A percentile compares a stretch with the other conserved stretches of the same genome.
These are phyloP conservation scores for Digitonthophagus gazella DNA, from an alignment of 2,888 invertebrate species.

Conservation along the genomic window DNA sequence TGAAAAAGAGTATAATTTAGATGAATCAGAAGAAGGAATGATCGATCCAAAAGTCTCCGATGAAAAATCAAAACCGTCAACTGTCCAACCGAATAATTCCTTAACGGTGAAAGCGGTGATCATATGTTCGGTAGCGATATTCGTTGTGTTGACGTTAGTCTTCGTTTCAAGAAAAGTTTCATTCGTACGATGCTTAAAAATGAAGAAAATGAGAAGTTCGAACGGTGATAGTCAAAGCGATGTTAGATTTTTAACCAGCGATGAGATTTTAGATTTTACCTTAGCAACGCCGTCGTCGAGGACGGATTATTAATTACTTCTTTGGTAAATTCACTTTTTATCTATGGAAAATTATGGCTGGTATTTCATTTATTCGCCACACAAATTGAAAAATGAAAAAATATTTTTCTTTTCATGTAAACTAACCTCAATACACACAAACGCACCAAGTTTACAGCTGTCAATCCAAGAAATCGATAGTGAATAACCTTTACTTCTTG, in stretches of 20 bases:
- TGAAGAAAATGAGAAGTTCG: constrained; percentile 31
- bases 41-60: not conserved
- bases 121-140: constrained; percentile 18
- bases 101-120: constrained; percentile 18
- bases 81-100: constrained; percentile 6
- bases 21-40: not conserved
- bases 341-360: no score
- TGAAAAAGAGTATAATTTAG: not conserved
- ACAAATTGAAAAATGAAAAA: no score
- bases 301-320: no score
- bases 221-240: constrained; percentile 52
- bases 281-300: constrained; percentile 44
- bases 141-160: constrained; percentile 16
- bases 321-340: no score
- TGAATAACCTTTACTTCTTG: no score
- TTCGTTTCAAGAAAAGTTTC: constrained; percentile 17
- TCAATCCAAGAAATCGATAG: no score
- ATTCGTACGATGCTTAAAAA: constrained; percentile 24
- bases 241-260: constrained; percentile 57
- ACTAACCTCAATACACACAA: no score
- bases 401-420: no score
- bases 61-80: not conserved
- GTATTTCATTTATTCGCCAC: no score
- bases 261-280: constrained; percentile 57
- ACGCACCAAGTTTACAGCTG: no score